Base-by-base conservation (phyloP, 2,113 vertebrate genomes). In the Dipodomys merriami region DNA sequence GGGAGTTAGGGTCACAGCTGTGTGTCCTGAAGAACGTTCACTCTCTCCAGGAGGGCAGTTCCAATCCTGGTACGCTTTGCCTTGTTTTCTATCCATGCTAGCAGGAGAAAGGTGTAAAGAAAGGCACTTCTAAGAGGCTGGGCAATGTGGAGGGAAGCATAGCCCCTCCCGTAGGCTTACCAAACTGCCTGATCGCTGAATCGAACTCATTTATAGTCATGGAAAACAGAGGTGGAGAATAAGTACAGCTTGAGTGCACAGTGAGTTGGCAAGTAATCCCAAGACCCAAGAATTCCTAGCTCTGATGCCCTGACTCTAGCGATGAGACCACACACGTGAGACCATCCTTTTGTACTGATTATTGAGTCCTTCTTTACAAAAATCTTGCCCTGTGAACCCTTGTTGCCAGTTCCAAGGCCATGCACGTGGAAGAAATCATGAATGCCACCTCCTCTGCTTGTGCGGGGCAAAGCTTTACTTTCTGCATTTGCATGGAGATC, bases 261-360 rank as follows among this genome's bases (percentile, higher is more conserved):
- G 90, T 11, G 73, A n/a, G 18, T 77, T 67, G 44, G 86, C 71
- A 49, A 62, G 30, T 22, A 23, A 87, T 89, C 73, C 60, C 89
- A 94, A 88, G 84, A 83, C 93, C n/a, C 79, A 64, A 5, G 84
- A 76, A 80, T 83, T 78, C 80, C 60, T 57, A 77, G 57, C 65
- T 92, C 33, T 88, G 30, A 65, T 23, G 74, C 30, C 68, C 20
- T 72, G 53, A 30, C 62, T 85, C 53, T 46, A 39, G 73, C 69
- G 29, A 46, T 1, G 30, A 81, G 93, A 93, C 90, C 90, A 95
- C 91, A 94, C 93, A 93, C 22, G 0, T 33, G 86, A 93, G 87
- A 76, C 83, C 73, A 88, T 93, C 91, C 53, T 90, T 96, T 96
- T 93, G 94, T 94, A 30, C 72, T 73, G 71, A 93, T 90, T 85